Conservation (phyloP, 2,888 invertebrate genomes). For the Drosophila borealis region DNA sequence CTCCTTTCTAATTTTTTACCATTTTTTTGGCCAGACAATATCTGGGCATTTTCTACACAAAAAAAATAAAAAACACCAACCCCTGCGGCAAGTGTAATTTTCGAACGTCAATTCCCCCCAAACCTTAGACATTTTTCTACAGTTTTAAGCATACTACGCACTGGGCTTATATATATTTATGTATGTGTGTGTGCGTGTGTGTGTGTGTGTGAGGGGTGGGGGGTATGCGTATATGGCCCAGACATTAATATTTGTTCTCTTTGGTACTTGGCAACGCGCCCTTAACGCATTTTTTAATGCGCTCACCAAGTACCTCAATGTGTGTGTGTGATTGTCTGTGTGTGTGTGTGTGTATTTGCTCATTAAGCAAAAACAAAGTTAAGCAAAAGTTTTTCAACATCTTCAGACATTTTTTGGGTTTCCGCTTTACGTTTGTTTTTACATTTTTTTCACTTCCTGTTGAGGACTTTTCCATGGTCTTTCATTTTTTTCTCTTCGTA, state of each 20-base stretch:
- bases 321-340: conserved; percentile 16
- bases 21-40: conserved; percentile 61
- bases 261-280: conserved; percentile 72
- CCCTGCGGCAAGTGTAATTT: conserved; percentile 73
- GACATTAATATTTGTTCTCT: conserved; percentile 79
- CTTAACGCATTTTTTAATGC: conserved; percentile 77
- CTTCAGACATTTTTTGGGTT: conserved; percentile 79
- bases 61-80: conserved; percentile 57
- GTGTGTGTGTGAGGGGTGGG: conserved; percentile 3
- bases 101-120: conserved; percentile 35
- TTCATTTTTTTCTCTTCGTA: conserved; percentile 20
- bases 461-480: conserved; percentile 45
- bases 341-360: conserved; percentile 74
- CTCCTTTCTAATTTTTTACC: conserved; percentile 70
- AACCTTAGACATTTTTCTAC: conserved; percentile 52
- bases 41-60: conserved; percentile 53
- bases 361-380: conserved; percentile 83
- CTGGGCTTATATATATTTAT: conserved; percentile 17
- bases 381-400: conserved; percentile 75
- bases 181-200: conserved; percentile 13
- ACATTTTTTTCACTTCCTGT: conserved; percentile 43
- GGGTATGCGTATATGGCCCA: conserved; percentile 60
- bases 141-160: conserved; percentile 63
- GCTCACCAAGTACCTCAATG: conserved; percentile 43
- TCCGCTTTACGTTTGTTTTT: conserved; percentile 61